Percentiles rank a stretch among this genome's conserved stretches.
Conservation (phyloP, 2,797 vertebrate species). For the Ceryle rudis region DNA sequence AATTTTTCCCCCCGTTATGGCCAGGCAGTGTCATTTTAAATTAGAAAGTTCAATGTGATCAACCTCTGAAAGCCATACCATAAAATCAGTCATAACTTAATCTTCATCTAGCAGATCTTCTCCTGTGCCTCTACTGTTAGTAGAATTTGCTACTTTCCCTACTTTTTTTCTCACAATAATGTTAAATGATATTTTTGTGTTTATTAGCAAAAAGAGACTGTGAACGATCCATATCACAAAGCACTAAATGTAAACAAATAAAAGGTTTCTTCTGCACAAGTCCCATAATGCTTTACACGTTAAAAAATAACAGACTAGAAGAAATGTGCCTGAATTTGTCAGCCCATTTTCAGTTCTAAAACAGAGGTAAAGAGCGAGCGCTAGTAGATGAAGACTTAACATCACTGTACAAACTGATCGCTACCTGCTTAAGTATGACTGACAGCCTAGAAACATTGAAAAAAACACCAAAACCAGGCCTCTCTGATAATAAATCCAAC, state of each 20-base stretch:
- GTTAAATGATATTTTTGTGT: neutral
- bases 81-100: neutral
- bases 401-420: neutral
- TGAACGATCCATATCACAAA: neutral
- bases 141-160: neutral
- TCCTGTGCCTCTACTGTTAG: neutral
- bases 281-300: neutral
- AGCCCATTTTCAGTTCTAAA: neutral
- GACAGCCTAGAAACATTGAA: neutral
- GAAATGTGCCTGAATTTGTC: neutral
- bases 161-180: neutral
- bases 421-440: neutral
- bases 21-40: neutral
- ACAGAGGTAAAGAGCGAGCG: neutral
- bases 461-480: neutral
- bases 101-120: neutral
- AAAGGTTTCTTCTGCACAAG: neutral
- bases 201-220: neutral
- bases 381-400: neutral
- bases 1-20: neutral
- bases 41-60: neutral
- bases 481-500: neutral
- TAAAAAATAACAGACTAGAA: neutral
- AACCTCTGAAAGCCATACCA: neutral
- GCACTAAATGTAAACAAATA: neutral